Conservation (phyloP, 2,888 invertebrate species). For the Galerucella calmariensis region DNA sequence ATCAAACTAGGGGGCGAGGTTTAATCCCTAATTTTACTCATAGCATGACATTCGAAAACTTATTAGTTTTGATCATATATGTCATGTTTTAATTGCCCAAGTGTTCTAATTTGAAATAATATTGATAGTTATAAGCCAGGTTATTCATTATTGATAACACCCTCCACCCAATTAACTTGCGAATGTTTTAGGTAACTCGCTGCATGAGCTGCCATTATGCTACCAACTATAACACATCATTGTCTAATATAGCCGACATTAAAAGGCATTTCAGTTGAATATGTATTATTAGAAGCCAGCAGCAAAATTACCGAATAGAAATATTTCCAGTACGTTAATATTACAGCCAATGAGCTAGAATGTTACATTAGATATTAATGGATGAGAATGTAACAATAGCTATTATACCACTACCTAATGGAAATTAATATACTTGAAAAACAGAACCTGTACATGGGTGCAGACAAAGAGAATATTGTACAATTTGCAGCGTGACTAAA, state of each 20-base stretch:
- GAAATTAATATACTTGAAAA: no score
- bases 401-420: no score
- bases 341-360: neutral
- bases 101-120: neutral
- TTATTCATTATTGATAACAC: neutral
- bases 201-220: neutral
- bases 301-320: neutral
- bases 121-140: neutral
- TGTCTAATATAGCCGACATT: conserved; percentile 11
- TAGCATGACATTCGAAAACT: no score
- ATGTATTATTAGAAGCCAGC: conserved; percentile 13
- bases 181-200: neutral
- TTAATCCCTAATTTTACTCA: no score
- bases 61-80: no score
- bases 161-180: neutral
- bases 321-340: neutral
- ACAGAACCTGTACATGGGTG: no score
- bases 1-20: no score
- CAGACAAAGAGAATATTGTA: no score
- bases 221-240: neutral
- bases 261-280: conserved; percentile 3
- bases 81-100: no score
- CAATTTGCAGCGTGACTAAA: no score
- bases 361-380: neutral
- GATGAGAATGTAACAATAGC: neutral